Evolutionary conservation across 2,113 vertebrate genomes (phyloP), one percentile per base, ranked within the genome.

Genomic region (Sterrhoptilus dennistouni): DNA sequence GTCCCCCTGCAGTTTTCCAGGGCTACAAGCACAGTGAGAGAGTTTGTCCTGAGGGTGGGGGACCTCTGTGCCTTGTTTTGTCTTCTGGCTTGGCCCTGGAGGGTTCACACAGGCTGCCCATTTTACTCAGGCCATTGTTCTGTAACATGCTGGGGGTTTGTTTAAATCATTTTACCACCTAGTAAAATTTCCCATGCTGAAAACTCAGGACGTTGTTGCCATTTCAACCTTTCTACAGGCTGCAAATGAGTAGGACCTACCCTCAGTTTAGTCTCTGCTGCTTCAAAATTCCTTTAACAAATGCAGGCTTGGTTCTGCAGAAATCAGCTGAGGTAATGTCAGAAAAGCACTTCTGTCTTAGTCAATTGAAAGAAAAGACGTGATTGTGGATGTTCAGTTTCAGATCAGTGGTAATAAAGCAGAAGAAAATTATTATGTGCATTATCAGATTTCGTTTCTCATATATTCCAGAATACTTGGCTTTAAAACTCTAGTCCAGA

Each of bases 361-460:
- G 35, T 90, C 19, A 61, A 3, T 38, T 56, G 75, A 76, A 91
- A 90, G 74, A 60, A 81, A 52, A 45, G n/a, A 20, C 6, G 3
- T 45, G 27, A 59, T 71, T 88, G 65, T 87, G 35, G 75, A 82
- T 80, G 53, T 93, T 92, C 35, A 12, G 25, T 81, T 95, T 97
- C 78, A 70, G 75, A 92, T 94, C 57, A 61, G 54, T 33, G 38
- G 61, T 91, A 96, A 94, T 91, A 86, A 96, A 96, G 49, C 57
- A 83, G 59, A 82, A 88, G 50, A 93, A 95, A 95, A 93, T 90
- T 87, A 79, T 81, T 80, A 75, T 74, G 64, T 66, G 15, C 33
- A 36, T 93, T 95, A 95, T 87, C 94, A 95, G 91, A 96, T 97
- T 95, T 97, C 11, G 82, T 95, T 95, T 97, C 83, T 95, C 68